phyloP scores from a whole-genome alignment of 2,797 vertebrate genomes.

The Geotrypetes seraphini region DNA sequence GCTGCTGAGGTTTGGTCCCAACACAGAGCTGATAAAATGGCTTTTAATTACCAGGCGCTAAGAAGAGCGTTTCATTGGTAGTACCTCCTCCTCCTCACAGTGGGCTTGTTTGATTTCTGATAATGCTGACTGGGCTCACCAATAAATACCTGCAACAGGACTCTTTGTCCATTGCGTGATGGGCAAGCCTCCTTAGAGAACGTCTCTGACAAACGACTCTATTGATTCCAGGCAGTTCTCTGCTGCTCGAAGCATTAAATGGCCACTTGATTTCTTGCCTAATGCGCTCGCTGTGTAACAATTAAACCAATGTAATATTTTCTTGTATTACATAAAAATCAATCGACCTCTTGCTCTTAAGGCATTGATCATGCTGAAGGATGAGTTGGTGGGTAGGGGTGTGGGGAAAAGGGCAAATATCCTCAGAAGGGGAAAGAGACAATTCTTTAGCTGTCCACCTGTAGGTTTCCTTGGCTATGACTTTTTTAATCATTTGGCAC shows the following conservation, averaged over 20 bases:
- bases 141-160: constrained; percentile 44
- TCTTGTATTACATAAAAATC: constrained; percentile 97
- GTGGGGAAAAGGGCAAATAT: constrained; percentile 48
- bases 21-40: constrained; percentile 76
- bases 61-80: constrained; percentile 65
- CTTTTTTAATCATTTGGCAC: no score
- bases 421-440: no score
- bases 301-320: constrained; percentile 89
- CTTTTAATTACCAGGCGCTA: constrained; percentile 93
- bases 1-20: constrained; percentile 56
- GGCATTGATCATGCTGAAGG: constrained; percentile 54
- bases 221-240: constrained; percentile 79
- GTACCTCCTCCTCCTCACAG: constrained; percentile 50
- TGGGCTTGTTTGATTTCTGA: constrained; percentile 87
- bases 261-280: constrained; percentile 77
- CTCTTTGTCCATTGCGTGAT: constrained; percentile 48
- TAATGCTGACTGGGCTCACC: constrained; percentile 90
- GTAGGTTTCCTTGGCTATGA: no score
- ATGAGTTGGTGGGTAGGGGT: constrained; percentile 49
- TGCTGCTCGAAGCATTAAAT: constrained; percentile 81
- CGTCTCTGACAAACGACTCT: constrained; percentile 85
- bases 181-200: constrained; percentile 65
- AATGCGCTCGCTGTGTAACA: constrained; percentile 74
- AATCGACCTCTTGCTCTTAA: constrained; percentile 80
- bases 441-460: no score